Percentiles rank a stretch among this genome's conserved stretches.
Conservation (phyloP, 2,797 vertebrate species). For the Cichlasoma orientale region DNA sequence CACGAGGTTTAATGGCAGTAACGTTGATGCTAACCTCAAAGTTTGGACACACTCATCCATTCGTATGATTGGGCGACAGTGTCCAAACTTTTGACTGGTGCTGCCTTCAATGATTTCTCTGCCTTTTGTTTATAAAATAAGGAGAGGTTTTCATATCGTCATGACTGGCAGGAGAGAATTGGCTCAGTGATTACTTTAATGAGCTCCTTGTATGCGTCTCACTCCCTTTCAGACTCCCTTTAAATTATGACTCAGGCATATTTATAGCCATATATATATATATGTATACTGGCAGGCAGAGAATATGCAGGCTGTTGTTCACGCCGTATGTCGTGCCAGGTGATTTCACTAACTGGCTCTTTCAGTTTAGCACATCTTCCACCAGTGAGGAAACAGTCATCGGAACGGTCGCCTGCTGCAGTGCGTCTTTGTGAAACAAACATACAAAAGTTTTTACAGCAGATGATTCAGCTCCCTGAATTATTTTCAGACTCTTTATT, state of each 20-base stretch:
- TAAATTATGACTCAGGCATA: not conserved
- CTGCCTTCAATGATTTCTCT: not conserved
- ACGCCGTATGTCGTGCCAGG: not conserved
- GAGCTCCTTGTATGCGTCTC: not conserved
- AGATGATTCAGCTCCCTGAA: not conserved
- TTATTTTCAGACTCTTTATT: not conserved
- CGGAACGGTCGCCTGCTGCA: not conserved
- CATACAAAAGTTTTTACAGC: not conserved
- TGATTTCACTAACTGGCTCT: not conserved
- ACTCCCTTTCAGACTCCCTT: not conserved
- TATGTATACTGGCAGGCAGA: not conserved
- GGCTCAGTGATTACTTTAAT: not conserved
- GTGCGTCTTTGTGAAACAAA: fast-evolving
- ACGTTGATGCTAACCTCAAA: not conserved
- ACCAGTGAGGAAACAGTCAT: not conserved
- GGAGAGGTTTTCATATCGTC: not conserved
- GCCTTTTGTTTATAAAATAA: not conserved
- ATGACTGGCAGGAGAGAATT: not conserved
- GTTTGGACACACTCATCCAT: too few relatives aligned
- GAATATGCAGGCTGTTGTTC: not conserved
- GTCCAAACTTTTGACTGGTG: too few relatives aligned
- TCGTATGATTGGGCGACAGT: too few relatives aligned
- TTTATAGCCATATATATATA: not conserved
- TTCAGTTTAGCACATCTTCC: not conserved
- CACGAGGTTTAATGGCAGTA: not conserved